Evolutionary conservation across 1,140 invertebrate species (phyloP).

Genomic region (Thaumatotibia leucotreta): DNA sequence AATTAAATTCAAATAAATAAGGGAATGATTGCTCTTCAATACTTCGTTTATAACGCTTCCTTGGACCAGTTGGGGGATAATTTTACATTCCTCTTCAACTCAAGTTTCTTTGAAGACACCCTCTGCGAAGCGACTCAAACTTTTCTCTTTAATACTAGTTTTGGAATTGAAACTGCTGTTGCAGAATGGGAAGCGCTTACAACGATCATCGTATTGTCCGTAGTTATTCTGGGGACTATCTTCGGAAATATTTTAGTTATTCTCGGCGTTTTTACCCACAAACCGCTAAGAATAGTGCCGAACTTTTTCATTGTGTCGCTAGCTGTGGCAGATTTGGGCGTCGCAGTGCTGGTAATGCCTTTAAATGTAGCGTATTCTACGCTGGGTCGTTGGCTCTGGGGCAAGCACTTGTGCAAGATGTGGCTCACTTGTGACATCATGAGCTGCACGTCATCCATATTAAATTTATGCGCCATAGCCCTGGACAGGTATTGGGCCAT

Average conservation of each 20-base stretch:
- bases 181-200: conserved; percentile 86
- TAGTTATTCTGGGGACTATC: conserved; percentile 90
- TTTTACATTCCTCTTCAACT: conserved; percentile 6
- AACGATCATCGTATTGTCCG: conserved; percentile 81
- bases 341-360: conserved; percentile 96
- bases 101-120: not conserved
- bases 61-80: not conserved
- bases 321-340: conserved; percentile 94
- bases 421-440: conserved; percentile 97
- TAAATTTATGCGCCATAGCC: conserved; percentile 95
- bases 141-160: conserved; percentile 57
- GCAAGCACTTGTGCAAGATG: conserved; percentile 91
- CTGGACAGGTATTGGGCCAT: conserved; percentile 95
- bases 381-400: conserved; percentile 90
- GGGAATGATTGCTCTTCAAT: not conserved
- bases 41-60: conserved; percentile 7
- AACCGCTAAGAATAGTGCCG: conserved; percentile 94
- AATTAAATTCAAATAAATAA: conserved; percentile 5
- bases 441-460: conserved; percentile 95
- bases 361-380: conserved; percentile 94
- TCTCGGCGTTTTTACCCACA: conserved; percentile 94
- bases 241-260: conserved; percentile 96
- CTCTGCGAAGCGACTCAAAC: not conserved
- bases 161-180: conserved; percentile 79
- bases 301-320: conserved; percentile 98